Evolutionary conservation across 2,888 invertebrate genomes (phyloP).

Genomic region (Baccha elongata): DNA sequence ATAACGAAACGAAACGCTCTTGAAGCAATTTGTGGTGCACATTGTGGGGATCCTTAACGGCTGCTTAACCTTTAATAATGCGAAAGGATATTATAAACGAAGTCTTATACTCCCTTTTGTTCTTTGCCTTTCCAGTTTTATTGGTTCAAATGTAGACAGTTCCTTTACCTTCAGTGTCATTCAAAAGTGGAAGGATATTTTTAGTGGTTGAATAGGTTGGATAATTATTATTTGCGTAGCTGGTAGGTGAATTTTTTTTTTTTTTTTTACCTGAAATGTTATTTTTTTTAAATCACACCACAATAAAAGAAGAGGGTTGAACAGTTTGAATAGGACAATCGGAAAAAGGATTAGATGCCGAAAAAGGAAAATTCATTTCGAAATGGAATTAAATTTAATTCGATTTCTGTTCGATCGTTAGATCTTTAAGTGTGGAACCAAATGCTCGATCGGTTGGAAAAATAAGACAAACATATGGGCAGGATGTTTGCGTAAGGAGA

Average conservation of each 20-base stretch:
- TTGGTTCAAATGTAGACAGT: constrained; percentile 7
- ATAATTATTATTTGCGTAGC: constrained; percentile 70
- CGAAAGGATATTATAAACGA: constrained; percentile 62
- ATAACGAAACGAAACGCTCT: constrained; percentile 60
- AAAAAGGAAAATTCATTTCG: constrained; percentile 20
- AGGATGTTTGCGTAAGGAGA: constrained; percentile 61
- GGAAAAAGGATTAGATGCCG: constrained; percentile 55
- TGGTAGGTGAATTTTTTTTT: no score
- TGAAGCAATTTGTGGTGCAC: constrained; percentile 70
- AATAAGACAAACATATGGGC: constrained; percentile 30
- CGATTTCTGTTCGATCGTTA: constrained; percentile 53
- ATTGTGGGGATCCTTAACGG: constrained; percentile 73
- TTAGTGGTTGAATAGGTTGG: constrained; percentile 42
- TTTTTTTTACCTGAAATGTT: constrained; percentile 43
- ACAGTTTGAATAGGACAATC: neutral
- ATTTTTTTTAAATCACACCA: constrained; percentile 10
- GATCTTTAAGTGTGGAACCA: constrained; percentile 60
- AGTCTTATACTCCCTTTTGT: constrained; percentile 31
- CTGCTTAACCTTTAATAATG: constrained; percentile 70
- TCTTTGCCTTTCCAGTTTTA: constrained; percentile 12
- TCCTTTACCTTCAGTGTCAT: neutral
- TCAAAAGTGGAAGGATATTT: constrained; percentile 21
- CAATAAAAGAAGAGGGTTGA: neutral
- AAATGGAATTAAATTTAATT: constrained; percentile 43
- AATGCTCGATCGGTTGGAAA: constrained; percentile 57